A percentile compares a stretch with the other conserved stretches of the same genome.
Conservation (phyloP, 2,888 invertebrate species). For the Macrophya annulata region DNA sequence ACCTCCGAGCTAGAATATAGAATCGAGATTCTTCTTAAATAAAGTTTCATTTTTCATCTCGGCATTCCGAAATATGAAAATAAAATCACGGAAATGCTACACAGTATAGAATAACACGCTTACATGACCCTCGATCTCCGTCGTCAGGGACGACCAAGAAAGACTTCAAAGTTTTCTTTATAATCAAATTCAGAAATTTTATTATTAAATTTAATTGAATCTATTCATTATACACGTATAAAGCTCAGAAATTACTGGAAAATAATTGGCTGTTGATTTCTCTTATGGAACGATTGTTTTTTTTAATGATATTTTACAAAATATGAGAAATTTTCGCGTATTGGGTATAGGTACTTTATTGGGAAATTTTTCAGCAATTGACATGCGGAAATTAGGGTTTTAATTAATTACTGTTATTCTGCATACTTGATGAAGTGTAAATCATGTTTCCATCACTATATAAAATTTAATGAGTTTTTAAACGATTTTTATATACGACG, state of each 20-base stretch:
- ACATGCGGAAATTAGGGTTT: neutral
- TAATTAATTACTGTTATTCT: neutral
- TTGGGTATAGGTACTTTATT: no score
- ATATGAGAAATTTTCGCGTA: neutral
- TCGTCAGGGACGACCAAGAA: neutral
- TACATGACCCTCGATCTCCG: neutral
- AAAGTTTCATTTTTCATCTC: neutral
- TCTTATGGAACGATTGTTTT: neutral
- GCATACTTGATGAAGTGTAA: neutral
- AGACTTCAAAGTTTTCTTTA: neutral
- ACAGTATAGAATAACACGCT: neutral
- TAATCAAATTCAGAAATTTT: neutral
- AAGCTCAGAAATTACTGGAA: neutral
- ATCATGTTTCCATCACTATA: neutral
- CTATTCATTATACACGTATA: neutral
- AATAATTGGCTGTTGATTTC: neutral
- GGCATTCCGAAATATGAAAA: neutral
- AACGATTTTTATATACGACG: constrained; percentile 12
- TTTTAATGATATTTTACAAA: neutral
- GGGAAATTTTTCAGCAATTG: neutral
- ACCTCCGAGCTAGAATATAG: neutral
- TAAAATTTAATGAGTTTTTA: neutral
- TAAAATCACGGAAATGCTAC: neutral
- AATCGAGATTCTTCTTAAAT: neutral
- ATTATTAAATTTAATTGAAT: neutral